Evolutionary conservation across 2,113 vertebrate genomes (phyloP), one percentile per base, ranked within the genome.

Genomic region (Sinosuthora webbiana): DNA sequence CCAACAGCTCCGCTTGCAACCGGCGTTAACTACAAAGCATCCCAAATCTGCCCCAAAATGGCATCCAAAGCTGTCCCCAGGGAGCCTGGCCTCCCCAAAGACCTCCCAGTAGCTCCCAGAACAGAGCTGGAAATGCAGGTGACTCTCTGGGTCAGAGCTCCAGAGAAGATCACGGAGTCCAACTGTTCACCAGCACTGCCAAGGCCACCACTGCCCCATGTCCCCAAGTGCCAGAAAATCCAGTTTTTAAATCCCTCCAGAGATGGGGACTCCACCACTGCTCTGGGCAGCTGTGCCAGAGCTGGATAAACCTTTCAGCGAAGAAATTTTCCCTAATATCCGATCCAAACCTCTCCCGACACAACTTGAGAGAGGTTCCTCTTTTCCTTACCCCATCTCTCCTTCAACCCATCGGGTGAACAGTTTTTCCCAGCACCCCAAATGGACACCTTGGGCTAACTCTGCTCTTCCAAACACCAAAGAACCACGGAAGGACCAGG

Each of bases 351-450:
- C 8, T 42, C 4, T 14, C 8, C 63, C 28, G 47, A 63, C 35
- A 42, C 55, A 56, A 77, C 19, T 33, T 49, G 30, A 76, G 31
- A 45, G 15, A 55, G 8, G 33, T 23, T 47, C 63, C 17, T 68
- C 30, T 53, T 83, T 68, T 23, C 56, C 62, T 55, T 11, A 62
- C 24, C 11, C 73, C 52, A 47, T 6, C 21, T 33, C 39, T 31
- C 55, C 59, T 52, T 44, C 4, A 6, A 30, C 19, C 20, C 42
- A 4, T 4, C 0, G 11, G 16, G 19, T 0, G 0, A 74, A 16
- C 0, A 1, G 67, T 5, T 90, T 69, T 60, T 69, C 63, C 78
- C 0, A 0, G 10, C 0, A 0, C 17, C 62, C 79, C 89, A 77
- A 16, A 20, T 0, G 10, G 64, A 65, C 4, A 1, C 37, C n/a